Evolutionary conservation across 1,140 invertebrate species (phyloP).

Genomic region (Caerostris extrusa): DNA sequence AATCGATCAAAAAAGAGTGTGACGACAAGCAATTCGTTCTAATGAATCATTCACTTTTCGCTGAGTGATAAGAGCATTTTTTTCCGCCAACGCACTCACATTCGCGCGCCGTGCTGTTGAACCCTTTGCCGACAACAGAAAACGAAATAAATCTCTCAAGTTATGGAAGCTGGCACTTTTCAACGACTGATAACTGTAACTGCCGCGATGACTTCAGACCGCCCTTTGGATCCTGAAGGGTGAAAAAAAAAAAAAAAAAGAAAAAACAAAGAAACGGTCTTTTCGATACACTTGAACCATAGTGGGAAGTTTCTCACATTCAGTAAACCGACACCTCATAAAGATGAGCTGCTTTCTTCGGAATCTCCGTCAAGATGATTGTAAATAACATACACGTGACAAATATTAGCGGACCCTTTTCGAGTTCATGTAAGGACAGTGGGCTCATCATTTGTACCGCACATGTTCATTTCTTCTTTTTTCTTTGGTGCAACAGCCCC

Average conservation of each 20-base stretch:
- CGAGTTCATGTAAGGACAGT: too few species aligned
- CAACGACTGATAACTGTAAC: constrained; percentile 46
- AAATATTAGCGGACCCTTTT: too few species aligned
- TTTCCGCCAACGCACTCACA: constrained; percentile 29
- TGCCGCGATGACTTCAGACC: background rate
- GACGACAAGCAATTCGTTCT: background rate
- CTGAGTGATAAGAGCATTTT: background rate
- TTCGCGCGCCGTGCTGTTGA: constrained; percentile 1
- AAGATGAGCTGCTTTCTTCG: background rate
- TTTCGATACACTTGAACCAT: constrained; percentile 35
- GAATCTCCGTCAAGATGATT: too few species aligned
- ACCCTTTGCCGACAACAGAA: constrained; percentile 1
- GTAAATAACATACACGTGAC: too few species aligned
- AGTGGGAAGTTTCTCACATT: constrained; percentile 12
- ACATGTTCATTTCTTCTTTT: too few species aligned
- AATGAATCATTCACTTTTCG: constrained; percentile 9
- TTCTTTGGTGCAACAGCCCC: too few species aligned
- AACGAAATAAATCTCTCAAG: constrained; percentile 35
- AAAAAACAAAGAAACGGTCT: too few species aligned
- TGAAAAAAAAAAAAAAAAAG: background rate
- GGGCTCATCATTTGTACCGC: too few species aligned
- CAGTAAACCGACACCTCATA: constrained; percentile 38
- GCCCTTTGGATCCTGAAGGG: background rate
- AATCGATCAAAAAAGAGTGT: background rate
- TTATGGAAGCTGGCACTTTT: constrained; percentile 38